phyloP scores from a whole-genome alignment of 2,888 invertebrate genomes.

The Nephrocerus scutellatus region DNA sequence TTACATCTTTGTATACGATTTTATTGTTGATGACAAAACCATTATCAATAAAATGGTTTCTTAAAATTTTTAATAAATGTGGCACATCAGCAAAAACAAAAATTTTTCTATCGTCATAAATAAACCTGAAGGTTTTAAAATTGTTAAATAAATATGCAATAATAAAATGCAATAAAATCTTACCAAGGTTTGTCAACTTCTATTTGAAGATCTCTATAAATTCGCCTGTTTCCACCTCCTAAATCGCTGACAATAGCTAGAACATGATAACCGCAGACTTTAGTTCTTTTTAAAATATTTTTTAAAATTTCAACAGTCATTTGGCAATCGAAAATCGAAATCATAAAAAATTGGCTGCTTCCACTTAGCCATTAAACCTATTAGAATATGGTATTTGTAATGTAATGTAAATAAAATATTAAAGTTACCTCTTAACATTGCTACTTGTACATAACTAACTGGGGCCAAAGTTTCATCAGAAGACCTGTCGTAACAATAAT shows the following conservation, averaged over 20 bases:
- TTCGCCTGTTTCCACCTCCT: background rate
- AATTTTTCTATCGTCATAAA: background rate
- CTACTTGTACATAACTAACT: conserved; percentile 12
- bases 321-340: conserved; percentile 16
- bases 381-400: conserved; percentile 1
- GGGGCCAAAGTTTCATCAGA: conserved; percentile 7
- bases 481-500: conserved; percentile 12
- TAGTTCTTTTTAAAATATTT: conserved; percentile 8
- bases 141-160: background rate
- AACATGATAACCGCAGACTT: conserved; percentile 10
- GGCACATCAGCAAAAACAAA: conserved; percentile 8
- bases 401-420: too few relatives aligned
- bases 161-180: too few relatives aligned
- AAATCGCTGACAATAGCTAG: conserved; percentile 14
- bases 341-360: conserved; percentile 20
- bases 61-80: conserved; percentile 5
- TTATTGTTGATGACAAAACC: too few relatives aligned
- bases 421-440: conserved; percentile 15
- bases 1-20: too few relatives aligned
- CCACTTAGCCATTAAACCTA: conserved; percentile 17
- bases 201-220: too few relatives aligned
- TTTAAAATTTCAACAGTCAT: conserved; percentile 13
- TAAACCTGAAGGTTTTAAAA: too few relatives aligned
- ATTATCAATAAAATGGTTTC: conserved; percentile 7
- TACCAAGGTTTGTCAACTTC: too few relatives aligned